Evolutionary conservation across 2,113 vertebrate species (phyloP).

Genomic region (Corythornis vintsioides): DNA sequence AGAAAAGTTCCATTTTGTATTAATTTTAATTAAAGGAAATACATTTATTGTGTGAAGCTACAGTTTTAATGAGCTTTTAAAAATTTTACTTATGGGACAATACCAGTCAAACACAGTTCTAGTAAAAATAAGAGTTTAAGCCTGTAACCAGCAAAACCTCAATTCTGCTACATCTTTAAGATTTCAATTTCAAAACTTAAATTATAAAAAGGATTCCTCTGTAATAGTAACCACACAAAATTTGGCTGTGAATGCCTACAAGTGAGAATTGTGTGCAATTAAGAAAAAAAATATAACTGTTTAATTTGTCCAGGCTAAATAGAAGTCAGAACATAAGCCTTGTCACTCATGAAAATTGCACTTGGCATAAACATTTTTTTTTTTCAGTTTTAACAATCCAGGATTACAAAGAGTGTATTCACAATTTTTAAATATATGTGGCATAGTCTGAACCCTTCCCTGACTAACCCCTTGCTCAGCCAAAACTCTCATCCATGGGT

Average conservation of each 20-base stretch:
- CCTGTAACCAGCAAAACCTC: neutral
- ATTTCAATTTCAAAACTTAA: neutral
- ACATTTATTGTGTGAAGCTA: neutral
- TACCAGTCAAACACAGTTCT: neutral
- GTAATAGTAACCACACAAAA: neutral
- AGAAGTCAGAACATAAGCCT: constrained; percentile 1
- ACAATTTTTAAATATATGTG: constrained; percentile 4
- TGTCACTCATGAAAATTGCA: constrained; percentile 35
- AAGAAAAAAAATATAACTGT: neutral
- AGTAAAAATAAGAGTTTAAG: neutral
- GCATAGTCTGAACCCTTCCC: neutral
- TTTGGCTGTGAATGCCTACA: neutral
- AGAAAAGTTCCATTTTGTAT: neutral
- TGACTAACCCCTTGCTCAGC: constrained; percentile 18
- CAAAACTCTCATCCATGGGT: constrained; percentile 14
- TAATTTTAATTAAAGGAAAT: neutral
- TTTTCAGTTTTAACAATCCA: constrained; percentile 13
- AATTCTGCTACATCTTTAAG: neutral
- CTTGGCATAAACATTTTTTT: neutral
- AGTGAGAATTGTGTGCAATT: constrained; percentile 7
- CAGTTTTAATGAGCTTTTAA: neutral
- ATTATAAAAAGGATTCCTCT: neutral
- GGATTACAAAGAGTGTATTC: constrained; percentile 44
- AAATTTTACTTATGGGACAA: neutral
- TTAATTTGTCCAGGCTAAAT: constrained; percentile 22